Conservation (phyloP, 2,888 invertebrate genomes). For the Spilosoma lubricipeda region DNA sequence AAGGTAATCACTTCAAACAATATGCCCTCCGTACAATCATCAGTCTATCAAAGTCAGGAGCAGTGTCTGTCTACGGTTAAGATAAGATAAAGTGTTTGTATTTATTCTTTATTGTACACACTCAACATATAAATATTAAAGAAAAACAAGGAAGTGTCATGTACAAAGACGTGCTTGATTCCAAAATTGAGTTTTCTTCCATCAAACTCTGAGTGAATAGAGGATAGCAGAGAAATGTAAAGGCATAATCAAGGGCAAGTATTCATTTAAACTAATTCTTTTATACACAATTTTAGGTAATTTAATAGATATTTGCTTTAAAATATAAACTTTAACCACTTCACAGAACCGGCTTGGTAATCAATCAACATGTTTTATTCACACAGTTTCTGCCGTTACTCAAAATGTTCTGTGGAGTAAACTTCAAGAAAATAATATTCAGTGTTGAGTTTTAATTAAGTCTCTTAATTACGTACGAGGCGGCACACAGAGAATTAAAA, state of each 20-base stretch:
- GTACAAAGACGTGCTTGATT: too few relatives aligned
- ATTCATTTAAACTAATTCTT: neutral
- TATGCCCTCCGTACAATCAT: too few relatives aligned
- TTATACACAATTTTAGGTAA: neutral
- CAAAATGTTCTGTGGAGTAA: slow-evolving; percentile 21
- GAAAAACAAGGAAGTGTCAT: too few relatives aligned
- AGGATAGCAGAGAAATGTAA: too few relatives aligned
- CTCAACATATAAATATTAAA: too few relatives aligned
- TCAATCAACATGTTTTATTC: slow-evolving; percentile 14
- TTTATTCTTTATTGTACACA: too few relatives aligned
- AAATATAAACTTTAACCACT: neutral
- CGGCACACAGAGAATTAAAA: slow-evolving; percentile 31
- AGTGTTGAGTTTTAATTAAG: slow-evolving; percentile 50
- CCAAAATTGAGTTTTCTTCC: too few relatives aligned
- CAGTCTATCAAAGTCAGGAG: neutral
- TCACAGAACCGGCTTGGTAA: neutral
- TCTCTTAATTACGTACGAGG: slow-evolving; percentile 46
- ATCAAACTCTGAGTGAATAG: too few relatives aligned
- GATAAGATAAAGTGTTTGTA: too few relatives aligned
- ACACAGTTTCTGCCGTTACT: slow-evolving; percentile 2
- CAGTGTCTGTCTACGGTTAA: too few relatives aligned
- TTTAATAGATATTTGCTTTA: neutral
- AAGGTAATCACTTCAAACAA: too few relatives aligned
- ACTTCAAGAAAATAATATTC: slow-evolving; percentile 39
- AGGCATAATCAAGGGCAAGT: neutral